Base-by-base conservation (phyloP, 2,888 invertebrate genomes). In the Capitulum mitella region DNA sequence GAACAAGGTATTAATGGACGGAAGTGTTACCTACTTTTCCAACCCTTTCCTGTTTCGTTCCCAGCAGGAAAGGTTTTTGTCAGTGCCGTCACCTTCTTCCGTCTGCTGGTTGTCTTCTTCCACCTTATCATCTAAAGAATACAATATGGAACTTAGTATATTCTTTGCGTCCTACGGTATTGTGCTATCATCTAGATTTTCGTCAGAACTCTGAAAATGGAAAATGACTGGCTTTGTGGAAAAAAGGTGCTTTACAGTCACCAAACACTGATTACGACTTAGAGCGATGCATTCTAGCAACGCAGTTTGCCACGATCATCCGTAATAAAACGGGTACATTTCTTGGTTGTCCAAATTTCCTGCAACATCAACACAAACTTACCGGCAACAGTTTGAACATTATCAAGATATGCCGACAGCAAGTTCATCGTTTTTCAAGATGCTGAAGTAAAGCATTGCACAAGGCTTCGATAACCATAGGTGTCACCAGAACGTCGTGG, bases 41-140 rank as follows among this genome's bases (percentile, higher is more conserved):
- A 95, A 91, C 83, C 92, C 92, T 84, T 93, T 93, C 84, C 91
- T 93, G 87, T 93, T 93, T 83, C 91, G 90, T 82, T 90, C 90
- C 86, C 91, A 91, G 85, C 94, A 90, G 0, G 93, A 92, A 82
- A 93, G 92, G 83, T 93, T 93, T 80, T 92, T 89, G 81, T 91
- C 85, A 12, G 40, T 10, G 2, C 14, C 40, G 77, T 85, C 90
- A 77, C 90, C 89, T 81, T 93, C 93, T 82, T 92, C 91, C 6
- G 92, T 92, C 82, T 88, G 88, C 80, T 93, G 88, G 83, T 93
- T 92, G 85, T 92, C 92, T 12, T 94, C 93, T 83, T 95, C 95
- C 86, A 92, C 89, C 78, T 89, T 90, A 84, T 91, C 91, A 80
- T 87, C 89, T 89, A 84, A n/a, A 84, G 84, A 80, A 51, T 3